Conservation (phyloP, 2,888 invertebrate species). For the Drosophila borealis region DNA sequence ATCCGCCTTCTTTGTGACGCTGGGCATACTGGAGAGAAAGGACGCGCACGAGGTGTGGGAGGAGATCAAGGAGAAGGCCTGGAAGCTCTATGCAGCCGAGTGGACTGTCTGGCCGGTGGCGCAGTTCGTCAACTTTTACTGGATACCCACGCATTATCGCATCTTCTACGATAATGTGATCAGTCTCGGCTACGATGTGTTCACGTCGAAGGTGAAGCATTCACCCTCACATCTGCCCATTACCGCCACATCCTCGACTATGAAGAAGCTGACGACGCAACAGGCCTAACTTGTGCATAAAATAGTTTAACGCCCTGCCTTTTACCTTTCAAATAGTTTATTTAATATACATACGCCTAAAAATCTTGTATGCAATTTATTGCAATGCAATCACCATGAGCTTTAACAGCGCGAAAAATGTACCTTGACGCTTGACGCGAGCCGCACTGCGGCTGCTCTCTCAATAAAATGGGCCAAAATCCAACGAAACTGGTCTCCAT, state of each 20-base stretch:
- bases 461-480: conserved; percentile 21
- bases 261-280: conserved; percentile 34
- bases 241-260: conserved; percentile 20
- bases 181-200: conserved; percentile 94
- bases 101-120: conserved; percentile 97
- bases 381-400: conserved; percentile 3
- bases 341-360: not conserved
- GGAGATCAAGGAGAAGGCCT: conserved; percentile 91
- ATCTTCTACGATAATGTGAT: conserved; percentile 94
- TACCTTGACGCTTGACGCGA: conserved; percentile 18
- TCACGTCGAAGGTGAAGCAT: conserved; percentile 92
- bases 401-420: conserved; percentile 5
- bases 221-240: conserved; percentile 51
- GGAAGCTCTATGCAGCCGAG: conserved; percentile 92
- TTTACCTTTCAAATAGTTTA: not conserved
- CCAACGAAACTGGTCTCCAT: conserved; percentile 13
- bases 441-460: conserved; percentile 3
- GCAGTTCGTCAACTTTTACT: conserved; percentile 96
- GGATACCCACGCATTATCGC: conserved; percentile 92
- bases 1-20: conserved; percentile 90
- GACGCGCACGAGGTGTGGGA: conserved; percentile 87
- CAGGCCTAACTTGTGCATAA: conserved; percentile 11
- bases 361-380: conserved; percentile 20
- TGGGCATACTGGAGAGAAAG: conserved; percentile 90
- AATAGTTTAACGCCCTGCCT: not conserved